These are phyloP conservation scores for Glyphotaelius pellucidus DNA, from an alignment of 2,888 invertebrate genomes.

Conservation along the genomic window DNA sequence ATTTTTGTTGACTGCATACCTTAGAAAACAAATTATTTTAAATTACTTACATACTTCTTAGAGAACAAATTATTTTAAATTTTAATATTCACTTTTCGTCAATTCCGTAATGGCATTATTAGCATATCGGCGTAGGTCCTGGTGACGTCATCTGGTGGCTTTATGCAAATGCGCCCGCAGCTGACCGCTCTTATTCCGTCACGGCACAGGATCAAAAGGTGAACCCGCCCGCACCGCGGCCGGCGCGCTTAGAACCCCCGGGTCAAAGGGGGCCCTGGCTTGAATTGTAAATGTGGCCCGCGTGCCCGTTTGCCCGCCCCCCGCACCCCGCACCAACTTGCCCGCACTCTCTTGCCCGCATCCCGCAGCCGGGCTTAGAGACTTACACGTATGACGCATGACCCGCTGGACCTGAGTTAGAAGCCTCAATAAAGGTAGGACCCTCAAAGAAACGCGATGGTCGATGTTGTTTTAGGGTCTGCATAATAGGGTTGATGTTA, in stretches of 20 bases:
- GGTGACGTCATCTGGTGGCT: constrained; percentile 48
- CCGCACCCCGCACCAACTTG: not conserved
- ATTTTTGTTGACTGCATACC: no score
- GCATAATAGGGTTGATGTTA: not conserved
- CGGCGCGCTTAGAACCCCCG: constrained; percentile 3
- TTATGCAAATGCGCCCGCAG: constrained; percentile 50
- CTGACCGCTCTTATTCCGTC: constrained; percentile 53
- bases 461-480: not conserved
- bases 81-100: not conserved
- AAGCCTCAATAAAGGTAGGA: not conserved
- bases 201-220: constrained; percentile 63
- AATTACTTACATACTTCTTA: no score
- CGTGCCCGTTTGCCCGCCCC: not conserved
- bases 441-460: not conserved
- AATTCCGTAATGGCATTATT: not conserved
- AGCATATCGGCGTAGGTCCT: not conserved
- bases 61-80: not conserved
- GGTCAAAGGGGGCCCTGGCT: constrained; percentile 6
- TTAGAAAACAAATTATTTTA: no score
- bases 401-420: not conserved
- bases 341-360: not conserved
- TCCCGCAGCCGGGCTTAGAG: not conserved
- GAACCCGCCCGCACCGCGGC: constrained; percentile 35
- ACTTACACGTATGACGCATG: not conserved
- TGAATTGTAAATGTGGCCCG: constrained; percentile 28